phyloP scores from a whole-genome alignment of 1,140 invertebrate genomes.

The Mylabris phalerata region DNA sequence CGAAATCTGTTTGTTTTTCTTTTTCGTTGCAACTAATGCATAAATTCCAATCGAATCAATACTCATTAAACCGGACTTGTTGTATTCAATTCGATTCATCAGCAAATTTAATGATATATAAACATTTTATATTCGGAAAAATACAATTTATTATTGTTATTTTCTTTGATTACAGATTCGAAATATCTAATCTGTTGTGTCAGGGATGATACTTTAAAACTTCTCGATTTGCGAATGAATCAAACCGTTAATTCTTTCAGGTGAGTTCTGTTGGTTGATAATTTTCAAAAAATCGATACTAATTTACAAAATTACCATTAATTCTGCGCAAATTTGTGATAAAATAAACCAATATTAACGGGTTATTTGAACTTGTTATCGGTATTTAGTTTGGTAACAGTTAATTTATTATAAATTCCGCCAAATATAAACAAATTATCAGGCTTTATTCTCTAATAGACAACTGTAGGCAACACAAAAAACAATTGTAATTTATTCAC shows the following conservation, averaged over 20 bases:
- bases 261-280: constrained; percentile 48
- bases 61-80: not conserved
- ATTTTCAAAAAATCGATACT: not conserved
- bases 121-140: not conserved
- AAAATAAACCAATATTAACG: no score
- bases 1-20: not conserved
- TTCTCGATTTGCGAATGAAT: constrained; percentile 92
- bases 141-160: not conserved
- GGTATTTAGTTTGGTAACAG: no score
- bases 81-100: not conserved
- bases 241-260: constrained; percentile 82
- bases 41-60: constrained; percentile 2
- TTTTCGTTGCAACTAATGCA: not conserved
- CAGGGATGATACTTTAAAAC: constrained; percentile 88
- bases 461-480: no score
- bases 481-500: no score
- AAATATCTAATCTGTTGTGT: constrained; percentile 86
- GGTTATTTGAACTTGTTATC: no score
- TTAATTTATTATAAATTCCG: no score
- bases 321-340: no score
- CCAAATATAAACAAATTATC: no score
- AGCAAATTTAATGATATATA: not conserved
- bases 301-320: no score
- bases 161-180: constrained; percentile 62
- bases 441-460: no score